Base-by-base conservation (phyloP, 2,888 invertebrate species). In the Tetheella fluctuosa region DNA sequence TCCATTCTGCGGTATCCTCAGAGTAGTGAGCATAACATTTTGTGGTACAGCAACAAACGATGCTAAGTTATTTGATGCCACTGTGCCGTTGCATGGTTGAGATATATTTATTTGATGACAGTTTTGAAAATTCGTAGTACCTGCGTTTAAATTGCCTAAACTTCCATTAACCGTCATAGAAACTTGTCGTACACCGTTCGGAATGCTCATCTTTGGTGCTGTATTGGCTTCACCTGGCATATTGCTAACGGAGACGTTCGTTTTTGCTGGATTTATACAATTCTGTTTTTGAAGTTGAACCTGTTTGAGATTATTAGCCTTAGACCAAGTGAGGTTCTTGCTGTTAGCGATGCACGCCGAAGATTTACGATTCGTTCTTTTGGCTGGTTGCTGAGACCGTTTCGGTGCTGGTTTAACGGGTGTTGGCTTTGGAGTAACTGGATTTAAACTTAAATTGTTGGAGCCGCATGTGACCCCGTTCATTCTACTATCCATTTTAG, bases 21-120 rank as follows among this genome's bases (percentile, higher is more conserved):
- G 88, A 39, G 94, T 88, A 64, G 94, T 94, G 15, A 94, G 89
- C 88, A 94, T 90, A 28, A 94, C 91, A 67, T 94, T 94, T 64
- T 94, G 94, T 58, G 94, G 94, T 59, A 93, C 87, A 23, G 93
- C 88, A 42, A 93, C 88, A 67, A 93, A 91, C n/a, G 92, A 90
- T 54, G 89, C 77, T 69, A 93, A 77, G 73, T 88, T 89, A 63
- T 85, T 87, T n/a, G 89, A 79, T 42, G 86, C 82, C 8, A 90
- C 89, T 4, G 89, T 77, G 48, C 90, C 90, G 67, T 89, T 91
- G 66, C 90, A 90, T 12, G 82, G 80, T 66, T 90, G 91, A 34
- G 87, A 83, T 64, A 92, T 85, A 74, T 90, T 92, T 52, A 92
- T 79, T 76, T 86, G 90, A 69, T 91, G 92, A 69, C 91, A 91